Conservation (phyloP, 2,888 invertebrate species). For the Masnerella sp. region DNA sequence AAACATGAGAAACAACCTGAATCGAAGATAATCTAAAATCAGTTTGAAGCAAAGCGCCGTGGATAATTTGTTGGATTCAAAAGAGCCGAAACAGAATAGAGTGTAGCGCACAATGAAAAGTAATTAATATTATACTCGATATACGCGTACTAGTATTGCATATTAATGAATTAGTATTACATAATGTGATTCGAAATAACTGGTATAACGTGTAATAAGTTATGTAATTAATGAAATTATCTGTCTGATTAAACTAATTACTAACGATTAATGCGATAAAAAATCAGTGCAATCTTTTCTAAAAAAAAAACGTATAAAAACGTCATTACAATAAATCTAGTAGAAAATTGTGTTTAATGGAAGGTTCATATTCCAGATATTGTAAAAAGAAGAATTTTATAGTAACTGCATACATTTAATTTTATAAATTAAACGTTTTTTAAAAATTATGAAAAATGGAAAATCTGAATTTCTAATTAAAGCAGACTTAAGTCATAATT, state of each 20-base stretch:
- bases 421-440: no score
- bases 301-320: neutral
- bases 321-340: neutral
- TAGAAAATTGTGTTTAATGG: no score
- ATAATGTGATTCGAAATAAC: neutral
- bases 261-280: neutral
- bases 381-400: no score
- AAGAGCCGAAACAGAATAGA: conserved; percentile 6
- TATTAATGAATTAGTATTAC: conserved; percentile 8
- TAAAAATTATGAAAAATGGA: no score
- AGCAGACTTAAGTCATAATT: no score
- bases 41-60: conserved; percentile 6
- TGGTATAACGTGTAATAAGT: neutral
- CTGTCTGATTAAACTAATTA: conserved; percentile 7
- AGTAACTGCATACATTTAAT: no score
- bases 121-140: conserved; percentile 12
- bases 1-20: neutral
- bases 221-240: conserved; percentile 13
- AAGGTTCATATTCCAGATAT: no score
- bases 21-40: conserved; percentile 12
- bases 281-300: no score
- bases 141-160: neutral
- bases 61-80: conserved; percentile 17
- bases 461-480: no score
- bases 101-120: conserved; percentile 6